A percentile compares a stretch with the other conserved stretches of the same genome.
Conservation (phyloP, 2,888 invertebrate genomes). For the Cryptocheilus praepositus region DNA sequence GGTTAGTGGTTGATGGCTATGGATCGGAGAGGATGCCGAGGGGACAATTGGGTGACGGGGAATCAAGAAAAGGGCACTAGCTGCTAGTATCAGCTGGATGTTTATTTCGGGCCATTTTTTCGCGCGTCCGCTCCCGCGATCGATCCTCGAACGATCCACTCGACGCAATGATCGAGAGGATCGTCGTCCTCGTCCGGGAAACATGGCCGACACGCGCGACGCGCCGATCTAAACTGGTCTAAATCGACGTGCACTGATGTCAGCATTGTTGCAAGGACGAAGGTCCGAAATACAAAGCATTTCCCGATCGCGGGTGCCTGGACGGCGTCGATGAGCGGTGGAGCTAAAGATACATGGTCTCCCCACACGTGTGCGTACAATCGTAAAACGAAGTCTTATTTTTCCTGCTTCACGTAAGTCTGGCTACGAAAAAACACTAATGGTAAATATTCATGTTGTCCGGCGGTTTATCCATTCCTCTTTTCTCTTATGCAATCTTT, state of each 20-base stretch:
- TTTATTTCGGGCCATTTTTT: conserved; percentile 44
- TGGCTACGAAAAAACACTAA: conserved; percentile 58
- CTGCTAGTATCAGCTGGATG: conserved; percentile 60
- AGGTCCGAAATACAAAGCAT: no score
- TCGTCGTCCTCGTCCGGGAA: not conserved
- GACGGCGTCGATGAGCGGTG: conserved; percentile 67
- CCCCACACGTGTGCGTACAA: conserved; percentile 75
- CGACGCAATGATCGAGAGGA: not conserved
- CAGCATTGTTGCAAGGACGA: no score
- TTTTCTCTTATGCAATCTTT: conserved; percentile 43
- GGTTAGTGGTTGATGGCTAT: conserved; percentile 13
- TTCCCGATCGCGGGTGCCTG: conserved; percentile 44
- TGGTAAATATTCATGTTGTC: conserved; percentile 52
- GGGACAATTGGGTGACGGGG: conserved; percentile 47
- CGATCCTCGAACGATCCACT: conserved; percentile 11
- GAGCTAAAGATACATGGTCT: conserved; percentile 75
- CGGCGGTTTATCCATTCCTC: conserved; percentile 39
- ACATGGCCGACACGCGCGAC: conserved; percentile 1
- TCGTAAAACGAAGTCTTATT: conserved; percentile 70
- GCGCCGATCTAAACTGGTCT: not conserved
- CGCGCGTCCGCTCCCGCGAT: conserved; percentile 51
- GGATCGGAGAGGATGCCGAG: conserved; percentile 46
- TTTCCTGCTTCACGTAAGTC: conserved; percentile 34
- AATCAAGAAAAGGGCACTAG: conserved; percentile 56
- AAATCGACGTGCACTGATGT: no score